Conservation (phyloP, 2,797 vertebrate genomes). For the Xenops minutus region DNA sequence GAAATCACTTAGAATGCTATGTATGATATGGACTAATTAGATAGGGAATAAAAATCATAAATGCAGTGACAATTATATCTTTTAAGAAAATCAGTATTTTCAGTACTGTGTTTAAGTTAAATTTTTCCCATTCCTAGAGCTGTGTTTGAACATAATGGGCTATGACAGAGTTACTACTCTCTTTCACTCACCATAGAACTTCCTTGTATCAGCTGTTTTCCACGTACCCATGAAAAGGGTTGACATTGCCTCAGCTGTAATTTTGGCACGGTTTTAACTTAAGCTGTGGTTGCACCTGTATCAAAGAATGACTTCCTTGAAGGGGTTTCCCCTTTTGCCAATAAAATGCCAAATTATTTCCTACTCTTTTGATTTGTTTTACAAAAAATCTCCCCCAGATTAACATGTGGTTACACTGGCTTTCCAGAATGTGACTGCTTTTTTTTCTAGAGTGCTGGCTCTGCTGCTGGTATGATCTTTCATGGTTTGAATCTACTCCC, state of each 20-base stretch:
- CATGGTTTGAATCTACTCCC: background rate
- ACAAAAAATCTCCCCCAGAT: background rate
- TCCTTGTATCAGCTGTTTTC: background rate
- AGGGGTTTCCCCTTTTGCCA: background rate
- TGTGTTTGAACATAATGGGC: background rate
- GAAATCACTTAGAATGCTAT: background rate
- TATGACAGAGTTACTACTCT: background rate
- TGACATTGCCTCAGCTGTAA: background rate
- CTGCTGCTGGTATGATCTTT: background rate
- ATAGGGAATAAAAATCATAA: background rate
- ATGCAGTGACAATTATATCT: background rate
- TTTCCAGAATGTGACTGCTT: constrained; percentile 18
- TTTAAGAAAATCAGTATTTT: background rate
- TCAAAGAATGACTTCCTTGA: background rate
- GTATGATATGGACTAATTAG: background rate
- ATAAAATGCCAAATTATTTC: constrained; percentile 28
- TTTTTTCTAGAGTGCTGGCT: background rate
- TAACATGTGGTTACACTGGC: background rate
- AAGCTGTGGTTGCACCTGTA: background rate
- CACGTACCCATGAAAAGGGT: background rate
- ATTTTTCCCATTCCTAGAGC: background rate
- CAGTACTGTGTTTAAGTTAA: background rate
- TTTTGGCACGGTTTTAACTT: background rate
- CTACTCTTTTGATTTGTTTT: constrained; percentile 4
- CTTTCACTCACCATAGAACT: background rate